Evolutionary conservation across 2,888 invertebrate genomes (phyloP).

Genomic region (Lacanobia oleracea): DNA sequence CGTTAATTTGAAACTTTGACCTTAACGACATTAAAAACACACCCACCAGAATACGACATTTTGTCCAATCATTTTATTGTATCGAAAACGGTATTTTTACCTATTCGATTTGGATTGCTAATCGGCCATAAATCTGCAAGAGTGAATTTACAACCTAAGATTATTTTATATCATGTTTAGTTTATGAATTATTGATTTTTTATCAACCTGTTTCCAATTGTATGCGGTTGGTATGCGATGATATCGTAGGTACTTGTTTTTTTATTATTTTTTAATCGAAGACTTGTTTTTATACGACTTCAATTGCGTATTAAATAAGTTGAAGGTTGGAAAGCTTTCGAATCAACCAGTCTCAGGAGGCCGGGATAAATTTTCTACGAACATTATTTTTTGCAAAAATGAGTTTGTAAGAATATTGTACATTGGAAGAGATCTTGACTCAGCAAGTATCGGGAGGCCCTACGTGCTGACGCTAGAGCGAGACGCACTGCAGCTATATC

Average conservation of each 20-base stretch:
- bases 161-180: conserved; percentile 27
- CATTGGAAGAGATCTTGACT: too few relatives aligned
- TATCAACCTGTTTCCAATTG: conserved; percentile 39
- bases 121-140: conserved; percentile 43
- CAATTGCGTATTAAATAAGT: background rate
- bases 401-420: too few relatives aligned
- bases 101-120: conserved; percentile 16
- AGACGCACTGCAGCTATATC: background rate
- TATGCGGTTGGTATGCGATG: conserved; percentile 7
- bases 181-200: conserved; percentile 25
- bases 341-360: background rate
- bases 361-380: background rate
- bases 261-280: background rate
- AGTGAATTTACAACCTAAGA: conserved; percentile 39
- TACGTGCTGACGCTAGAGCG: background rate
- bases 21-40: conserved; percentile 6
- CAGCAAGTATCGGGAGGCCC: too few relatives aligned
- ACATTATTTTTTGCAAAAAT: too few relatives aligned
- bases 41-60: conserved; percentile 13
- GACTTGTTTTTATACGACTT: conserved; percentile 4
- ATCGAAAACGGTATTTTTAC: conserved; percentile 14
- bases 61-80: background rate
- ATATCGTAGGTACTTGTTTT: background rate
- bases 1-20: background rate
- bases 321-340: background rate